Evolutionary conservation across 2,113 vertebrate species (phyloP).

Genomic region (Lamprotornis superbus): DNA sequence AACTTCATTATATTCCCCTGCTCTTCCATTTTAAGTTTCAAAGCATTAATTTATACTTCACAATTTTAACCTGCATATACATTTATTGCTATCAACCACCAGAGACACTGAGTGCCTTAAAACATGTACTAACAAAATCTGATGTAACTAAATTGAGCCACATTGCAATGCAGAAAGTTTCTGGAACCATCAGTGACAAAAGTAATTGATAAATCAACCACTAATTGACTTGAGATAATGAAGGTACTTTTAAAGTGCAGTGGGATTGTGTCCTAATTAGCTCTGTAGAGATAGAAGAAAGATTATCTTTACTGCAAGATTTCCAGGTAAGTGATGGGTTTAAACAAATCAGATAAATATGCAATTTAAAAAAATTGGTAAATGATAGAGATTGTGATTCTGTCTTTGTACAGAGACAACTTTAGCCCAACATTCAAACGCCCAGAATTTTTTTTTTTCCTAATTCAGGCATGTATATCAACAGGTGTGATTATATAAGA

Average conservation of each 20-base stretch:
- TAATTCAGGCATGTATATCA: neutral
- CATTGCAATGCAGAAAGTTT: neutral
- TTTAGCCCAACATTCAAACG: neutral
- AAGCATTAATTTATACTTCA: neutral
- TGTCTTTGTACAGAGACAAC: neutral
- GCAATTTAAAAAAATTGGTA: neutral
- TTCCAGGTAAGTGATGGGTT: neutral
- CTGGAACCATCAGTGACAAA: constrained; percentile 28
- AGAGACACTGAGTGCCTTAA: neutral
- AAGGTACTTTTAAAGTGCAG: constrained; percentile 36
- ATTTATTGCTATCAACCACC: constrained; percentile 24
- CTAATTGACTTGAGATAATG: constrained; percentile 65
- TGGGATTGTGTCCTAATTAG: constrained; percentile 51
- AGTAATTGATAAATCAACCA: constrained; percentile 69
- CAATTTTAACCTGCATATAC: neutral
- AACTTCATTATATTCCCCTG: neutral
- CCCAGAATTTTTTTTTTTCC: neutral
- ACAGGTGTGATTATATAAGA: neutral
- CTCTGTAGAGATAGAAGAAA: constrained; percentile 20
- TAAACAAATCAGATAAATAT: constrained; percentile 23
- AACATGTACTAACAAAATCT: neutral
- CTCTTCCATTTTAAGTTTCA: neutral
- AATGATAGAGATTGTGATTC: neutral
- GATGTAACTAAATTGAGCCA: constrained; percentile 45
- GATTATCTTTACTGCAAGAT: constrained; percentile 35